phyloP scores from a whole-genome alignment of 2,797 vertebrate species.

The Girardinus metallicus region DNA sequence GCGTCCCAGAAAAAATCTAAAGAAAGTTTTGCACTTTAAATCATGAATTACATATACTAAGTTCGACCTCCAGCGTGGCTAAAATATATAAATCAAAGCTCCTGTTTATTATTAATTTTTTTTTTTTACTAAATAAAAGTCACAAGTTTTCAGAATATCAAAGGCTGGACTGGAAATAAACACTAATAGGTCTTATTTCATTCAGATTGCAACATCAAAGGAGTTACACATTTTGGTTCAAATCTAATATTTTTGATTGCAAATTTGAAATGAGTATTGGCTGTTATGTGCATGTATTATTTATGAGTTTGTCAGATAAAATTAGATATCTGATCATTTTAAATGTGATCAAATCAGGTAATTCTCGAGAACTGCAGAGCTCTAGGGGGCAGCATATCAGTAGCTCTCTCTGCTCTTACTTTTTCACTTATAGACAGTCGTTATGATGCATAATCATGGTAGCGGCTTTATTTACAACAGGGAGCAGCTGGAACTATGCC shows the following conservation, averaged over 20 bases:
- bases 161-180: neutral
- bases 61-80: neutral
- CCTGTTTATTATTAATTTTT: neutral
- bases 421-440: neutral
- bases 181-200: neutral
- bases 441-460: neutral
- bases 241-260: neutral
- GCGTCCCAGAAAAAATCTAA: neutral
- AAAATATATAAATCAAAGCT: neutral
- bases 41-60: neutral
- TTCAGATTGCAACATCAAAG: neutral
- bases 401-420: neutral
- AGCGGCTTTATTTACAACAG: too few species aligned
- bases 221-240: neutral
- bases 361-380: neutral
- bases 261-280: neutral
- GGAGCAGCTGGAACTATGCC: neutral
- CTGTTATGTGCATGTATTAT: neutral
- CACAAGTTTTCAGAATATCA: neutral
- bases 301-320: neutral
- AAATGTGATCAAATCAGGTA: neutral
- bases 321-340: neutral
- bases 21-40: neutral
- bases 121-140: neutral
- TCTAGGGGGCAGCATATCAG: neutral